These are phyloP conservation scores for Silurus meridionalis DNA, from an alignment of 2,113 vertebrate genomes.

Conservation along the genomic window DNA sequence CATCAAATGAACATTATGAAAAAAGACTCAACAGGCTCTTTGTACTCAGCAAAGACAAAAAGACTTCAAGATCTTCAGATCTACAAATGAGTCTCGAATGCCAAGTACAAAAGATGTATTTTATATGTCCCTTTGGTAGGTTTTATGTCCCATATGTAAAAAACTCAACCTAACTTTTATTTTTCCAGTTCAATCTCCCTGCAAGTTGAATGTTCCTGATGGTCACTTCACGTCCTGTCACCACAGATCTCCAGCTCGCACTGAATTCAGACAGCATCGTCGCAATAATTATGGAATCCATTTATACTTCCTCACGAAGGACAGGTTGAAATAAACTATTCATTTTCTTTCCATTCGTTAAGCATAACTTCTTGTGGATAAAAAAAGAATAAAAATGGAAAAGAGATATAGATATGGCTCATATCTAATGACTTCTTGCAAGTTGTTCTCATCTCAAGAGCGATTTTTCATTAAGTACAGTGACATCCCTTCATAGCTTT, in stretches of 20 bases:
- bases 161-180: neutral
- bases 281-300: neutral
- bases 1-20: neutral
- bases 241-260: neutral
- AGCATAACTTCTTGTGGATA: neutral
- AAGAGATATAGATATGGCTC: neutral
- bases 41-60: neutral
- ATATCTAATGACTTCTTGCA: neutral
- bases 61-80: neutral
- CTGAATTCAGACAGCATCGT: neutral
- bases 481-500: neutral
- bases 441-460: neutral
- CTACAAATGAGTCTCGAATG: neutral
- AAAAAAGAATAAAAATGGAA: neutral
- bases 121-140: neutral
- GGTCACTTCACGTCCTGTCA: neutral
- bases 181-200: neutral
- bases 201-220: neutral
- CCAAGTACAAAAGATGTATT: neutral
- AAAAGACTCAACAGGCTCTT: neutral
- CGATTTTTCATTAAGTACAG: slow-evolving; percentile 4
- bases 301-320: neutral
- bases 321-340: neutral
- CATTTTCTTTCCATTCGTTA: neutral
- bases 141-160: neutral